Conservation (phyloP, 2,113 vertebrate species). For the Periophthalmus modestus region DNA sequence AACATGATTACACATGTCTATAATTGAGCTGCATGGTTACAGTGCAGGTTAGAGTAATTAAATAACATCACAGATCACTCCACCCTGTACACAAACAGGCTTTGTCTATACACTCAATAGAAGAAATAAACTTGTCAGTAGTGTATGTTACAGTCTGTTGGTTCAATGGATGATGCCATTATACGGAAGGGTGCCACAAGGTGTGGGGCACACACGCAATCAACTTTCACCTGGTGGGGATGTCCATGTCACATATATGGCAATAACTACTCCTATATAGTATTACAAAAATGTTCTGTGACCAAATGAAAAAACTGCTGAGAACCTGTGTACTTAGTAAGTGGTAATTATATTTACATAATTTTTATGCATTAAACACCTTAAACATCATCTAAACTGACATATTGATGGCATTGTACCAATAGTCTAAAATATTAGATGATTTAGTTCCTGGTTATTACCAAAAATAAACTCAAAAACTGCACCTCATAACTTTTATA, state of each 20-base stretch:
- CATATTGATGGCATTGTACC: too few relatives aligned
- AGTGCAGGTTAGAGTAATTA: constrained; percentile 19
- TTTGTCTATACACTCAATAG: constrained; percentile 45
- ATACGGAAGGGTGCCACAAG: neutral
- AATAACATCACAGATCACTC: constrained; percentile 10
- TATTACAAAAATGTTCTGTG: neutral
- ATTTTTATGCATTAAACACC: neutral
- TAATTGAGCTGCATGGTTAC: constrained; percentile 19
- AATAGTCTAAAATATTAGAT: too few relatives aligned
- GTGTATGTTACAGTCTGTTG: constrained; percentile 25
- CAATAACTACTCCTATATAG: neutral
- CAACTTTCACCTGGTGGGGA: neutral
- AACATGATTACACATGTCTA: constrained; percentile 39
- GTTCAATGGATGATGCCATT: constrained; percentile 34
- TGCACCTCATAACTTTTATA: too few relatives aligned
- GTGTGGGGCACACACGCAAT: constrained; percentile 25
- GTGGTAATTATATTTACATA: neutral
- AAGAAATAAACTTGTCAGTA: constrained; percentile 54
- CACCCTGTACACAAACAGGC: constrained; percentile 20
- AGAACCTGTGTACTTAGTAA: neutral
- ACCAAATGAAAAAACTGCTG: neutral
- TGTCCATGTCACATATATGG: neutral
- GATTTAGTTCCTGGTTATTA: too few relatives aligned
- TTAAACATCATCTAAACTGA: too few relatives aligned
- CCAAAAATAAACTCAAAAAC: too few relatives aligned